Evolutionary conservation across 1,140 invertebrate genomes (phyloP).

Genomic region (Pseudomyrmex pallidus): DNA sequence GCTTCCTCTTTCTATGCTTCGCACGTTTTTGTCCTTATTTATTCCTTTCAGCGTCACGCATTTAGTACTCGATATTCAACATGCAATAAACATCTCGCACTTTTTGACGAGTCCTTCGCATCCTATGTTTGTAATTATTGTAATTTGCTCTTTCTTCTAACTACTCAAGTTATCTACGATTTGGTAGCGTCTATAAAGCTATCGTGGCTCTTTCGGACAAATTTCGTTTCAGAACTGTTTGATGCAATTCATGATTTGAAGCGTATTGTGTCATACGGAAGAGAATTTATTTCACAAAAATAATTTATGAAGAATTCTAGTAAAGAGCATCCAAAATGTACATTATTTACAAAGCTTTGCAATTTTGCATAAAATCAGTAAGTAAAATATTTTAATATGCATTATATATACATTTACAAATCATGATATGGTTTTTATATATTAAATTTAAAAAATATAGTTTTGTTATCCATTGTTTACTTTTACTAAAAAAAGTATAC

Average conservation of each 20-base stretch:
- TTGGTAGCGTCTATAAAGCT: slow-evolving; percentile 47
- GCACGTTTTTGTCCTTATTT: slow-evolving; percentile 65
- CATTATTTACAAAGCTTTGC: neutral
- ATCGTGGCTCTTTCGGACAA: slow-evolving; percentile 42
- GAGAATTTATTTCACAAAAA: neutral
- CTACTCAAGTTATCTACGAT: slow-evolving; percentile 48
- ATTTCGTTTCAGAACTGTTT: slow-evolving; percentile 49
- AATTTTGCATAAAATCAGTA: neutral
- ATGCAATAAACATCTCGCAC: slow-evolving; percentile 40
- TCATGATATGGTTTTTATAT: too few species aligned
- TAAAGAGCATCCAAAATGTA: neutral
- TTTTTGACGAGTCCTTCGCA: neutral
- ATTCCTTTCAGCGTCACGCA: slow-evolving; percentile 59
- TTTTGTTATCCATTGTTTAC: too few species aligned
- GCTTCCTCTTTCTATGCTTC: slow-evolving; percentile 49
- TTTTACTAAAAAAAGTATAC: too few species aligned
- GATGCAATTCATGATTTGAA: slow-evolving; percentile 40
- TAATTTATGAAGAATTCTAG: neutral
- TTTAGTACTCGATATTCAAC: slow-evolving; percentile 63
- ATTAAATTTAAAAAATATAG: too few species aligned
- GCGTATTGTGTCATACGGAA: neutral
- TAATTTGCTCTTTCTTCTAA: neutral
- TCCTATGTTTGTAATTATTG: slow-evolving; percentile 42
- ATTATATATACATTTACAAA: too few species aligned
- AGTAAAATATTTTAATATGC: neutral